Conservation (phyloP, 2,888 invertebrate genomes). For the Kryphioiulus occultus region DNA sequence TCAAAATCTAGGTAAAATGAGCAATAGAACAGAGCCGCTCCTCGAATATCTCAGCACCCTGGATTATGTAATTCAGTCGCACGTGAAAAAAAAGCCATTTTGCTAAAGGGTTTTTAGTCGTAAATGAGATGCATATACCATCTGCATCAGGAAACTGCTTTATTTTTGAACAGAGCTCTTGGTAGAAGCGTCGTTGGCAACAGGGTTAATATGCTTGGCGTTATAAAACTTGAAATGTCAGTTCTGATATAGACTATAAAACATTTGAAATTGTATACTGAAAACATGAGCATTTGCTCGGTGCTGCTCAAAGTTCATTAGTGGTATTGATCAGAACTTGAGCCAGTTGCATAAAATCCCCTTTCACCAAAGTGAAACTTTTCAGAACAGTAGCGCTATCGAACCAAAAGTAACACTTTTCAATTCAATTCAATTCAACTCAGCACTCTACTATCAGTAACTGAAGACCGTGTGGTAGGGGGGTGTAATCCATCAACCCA, state of each 20-base stretch:
- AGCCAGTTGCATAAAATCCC: too few relatives aligned
- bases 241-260: conserved; percentile 4
- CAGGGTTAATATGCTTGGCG: background rate
- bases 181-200: background rate
- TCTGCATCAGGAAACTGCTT: background rate
- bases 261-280: background rate
- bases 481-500: too few relatives aligned
- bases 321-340: too few relatives aligned
- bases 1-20: conserved; percentile 39
- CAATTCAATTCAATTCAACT: too few relatives aligned
- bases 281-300: background rate
- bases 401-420: too few relatives aligned
- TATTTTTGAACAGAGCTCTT: background rate
- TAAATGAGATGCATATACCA: conserved; percentile 27
- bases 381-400: too few relatives aligned
- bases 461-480: too few relatives aligned
- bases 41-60: background rate
- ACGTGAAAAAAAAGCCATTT: conserved; percentile 31
- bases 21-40: background rate
- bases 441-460: too few relatives aligned
- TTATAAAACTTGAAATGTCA: background rate
- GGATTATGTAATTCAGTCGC: conserved; percentile 36
- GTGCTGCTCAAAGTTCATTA: too few relatives aligned
- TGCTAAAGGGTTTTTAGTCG: conserved; percentile 24
- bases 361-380: too few relatives aligned